Evolutionary conservation across 2,888 invertebrate species (phyloP), one percentile per base, ranked within the genome.

Genomic region (Drosophila mimetica): DNA sequence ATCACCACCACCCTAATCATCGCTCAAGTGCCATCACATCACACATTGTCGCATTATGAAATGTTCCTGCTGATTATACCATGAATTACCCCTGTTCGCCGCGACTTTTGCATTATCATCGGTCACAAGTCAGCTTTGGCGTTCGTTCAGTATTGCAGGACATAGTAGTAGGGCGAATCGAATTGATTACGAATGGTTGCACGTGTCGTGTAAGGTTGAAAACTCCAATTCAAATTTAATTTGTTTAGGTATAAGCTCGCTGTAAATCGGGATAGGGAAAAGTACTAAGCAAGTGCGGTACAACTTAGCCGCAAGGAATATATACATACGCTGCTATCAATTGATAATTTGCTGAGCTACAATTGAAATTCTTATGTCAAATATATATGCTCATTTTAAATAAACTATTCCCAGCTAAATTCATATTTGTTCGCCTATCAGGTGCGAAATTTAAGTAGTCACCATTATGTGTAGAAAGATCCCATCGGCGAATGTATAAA

Each of bases 181-280:
- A 89, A 89, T 89, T 80, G 89, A 89, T 89, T 89, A 77, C 72
- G 79, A 88, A 89, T 86, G 84, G 79, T 20, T 66, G 73, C 89
- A 89, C 89, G 89, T 89, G 89, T 64, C 61, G 71, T 64, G 74
- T 86, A 79, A 66, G 83, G 81, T 83, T 65, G 48, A 61, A 65
- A 61, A 71, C 55, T 60, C 36, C 28, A 72, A 77, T 60, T 74
- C 20, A 7, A 14, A 28, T 57, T 51, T 51, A 11, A 55, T 16
- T 18, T 50, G 0, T 13, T 13, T 22, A 20, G 13, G 13, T 41
- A 20, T 20, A 41, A 20, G 20, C 20, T 20, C 6, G 13, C 7
- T 20, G 20, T 13, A 20, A 39, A 20, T 41, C n/a, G n/a, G 34
- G n/a, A n/a, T 34, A 1, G n/a, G 13, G 4, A 13, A 41, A 20